Conservation (phyloP, 1,140 invertebrate genomes). For the Lepidostoma basale region DNA sequence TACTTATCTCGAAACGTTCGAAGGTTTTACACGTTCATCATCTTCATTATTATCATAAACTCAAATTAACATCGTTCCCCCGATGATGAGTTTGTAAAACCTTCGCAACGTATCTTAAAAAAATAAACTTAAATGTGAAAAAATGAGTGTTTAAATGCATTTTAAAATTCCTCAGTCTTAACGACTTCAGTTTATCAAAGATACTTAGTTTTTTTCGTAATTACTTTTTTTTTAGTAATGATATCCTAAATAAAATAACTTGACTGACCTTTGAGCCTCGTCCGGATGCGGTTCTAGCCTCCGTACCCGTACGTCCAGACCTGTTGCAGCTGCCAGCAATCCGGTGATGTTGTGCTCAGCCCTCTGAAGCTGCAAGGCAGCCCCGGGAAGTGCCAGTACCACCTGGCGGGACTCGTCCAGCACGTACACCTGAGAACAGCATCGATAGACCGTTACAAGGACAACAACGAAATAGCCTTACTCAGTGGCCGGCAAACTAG, state of each 20-base stretch:
- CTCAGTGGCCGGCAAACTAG: no score
- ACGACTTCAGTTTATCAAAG: background rate
- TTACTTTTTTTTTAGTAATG: background rate
- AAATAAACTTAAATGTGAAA: no score
- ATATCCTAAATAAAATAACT: background rate
- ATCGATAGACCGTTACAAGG: slow-evolving; percentile 34
- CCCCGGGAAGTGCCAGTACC: slow-evolving; percentile 75
- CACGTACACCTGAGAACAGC: slow-evolving; percentile 71
- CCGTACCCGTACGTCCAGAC: slow-evolving; percentile 76
- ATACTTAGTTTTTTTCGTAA: background rate
- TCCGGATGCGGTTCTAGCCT: slow-evolving; percentile 64
- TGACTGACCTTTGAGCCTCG: background rate
- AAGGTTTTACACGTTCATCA: no score
- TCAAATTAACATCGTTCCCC: no score
- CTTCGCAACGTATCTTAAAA: no score
- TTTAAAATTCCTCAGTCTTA: no score
- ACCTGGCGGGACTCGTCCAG: slow-evolving; percentile 81
- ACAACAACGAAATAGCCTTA: background rate
- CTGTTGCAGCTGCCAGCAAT: slow-evolving; percentile 72
- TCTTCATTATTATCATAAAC: no score
- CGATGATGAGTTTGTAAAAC: no score
- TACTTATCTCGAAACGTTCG: no score
- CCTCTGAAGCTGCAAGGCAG: slow-evolving; percentile 75
- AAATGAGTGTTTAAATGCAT: no score
- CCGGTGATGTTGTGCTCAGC: slow-evolving; percentile 73